Conservation (phyloP, 2,113 vertebrate genomes). For the Grantiella picta region DNA sequence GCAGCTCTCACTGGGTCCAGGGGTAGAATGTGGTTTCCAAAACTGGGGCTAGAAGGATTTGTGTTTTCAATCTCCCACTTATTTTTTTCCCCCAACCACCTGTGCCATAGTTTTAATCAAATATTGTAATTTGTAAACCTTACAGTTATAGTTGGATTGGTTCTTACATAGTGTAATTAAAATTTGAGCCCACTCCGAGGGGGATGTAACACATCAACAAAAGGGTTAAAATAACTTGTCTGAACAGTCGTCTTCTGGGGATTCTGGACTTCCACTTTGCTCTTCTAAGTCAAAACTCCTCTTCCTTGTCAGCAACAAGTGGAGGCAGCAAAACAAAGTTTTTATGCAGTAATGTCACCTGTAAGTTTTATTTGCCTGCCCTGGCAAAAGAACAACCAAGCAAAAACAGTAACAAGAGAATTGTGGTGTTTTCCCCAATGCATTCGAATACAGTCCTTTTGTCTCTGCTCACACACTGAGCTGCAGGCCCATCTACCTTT, state of each 20-base stretch:
- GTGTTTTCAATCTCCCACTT: background rate
- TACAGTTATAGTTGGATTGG: background rate
- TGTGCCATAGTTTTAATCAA: background rate
- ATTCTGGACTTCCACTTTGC: background rate
- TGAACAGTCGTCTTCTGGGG: background rate
- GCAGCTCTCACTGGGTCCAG: background rate
- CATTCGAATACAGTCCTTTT: background rate
- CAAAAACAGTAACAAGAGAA: slow-evolving; percentile 18
- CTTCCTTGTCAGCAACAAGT: background rate
- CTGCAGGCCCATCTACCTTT: background rate
- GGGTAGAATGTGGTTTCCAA: background rate
- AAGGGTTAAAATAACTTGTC: background rate
- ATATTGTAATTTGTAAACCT: background rate
- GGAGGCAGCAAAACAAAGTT: slow-evolving; percentile 13
- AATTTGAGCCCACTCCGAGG: background rate
- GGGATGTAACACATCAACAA: background rate
- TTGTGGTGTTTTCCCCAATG: background rate
- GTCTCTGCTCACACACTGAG: background rate
- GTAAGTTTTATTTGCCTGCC: slow-evolving; percentile 56
- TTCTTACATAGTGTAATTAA: background rate
- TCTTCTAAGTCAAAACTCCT: background rate
- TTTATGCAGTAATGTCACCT: slow-evolving; percentile 49
- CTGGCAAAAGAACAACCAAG: slow-evolving; percentile 33
- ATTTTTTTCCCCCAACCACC: background rate
- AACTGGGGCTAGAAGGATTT: background rate